phyloP scores from a whole-genome alignment of 1,140 invertebrate genomes.

The Mesaphorura yosii region DNA sequence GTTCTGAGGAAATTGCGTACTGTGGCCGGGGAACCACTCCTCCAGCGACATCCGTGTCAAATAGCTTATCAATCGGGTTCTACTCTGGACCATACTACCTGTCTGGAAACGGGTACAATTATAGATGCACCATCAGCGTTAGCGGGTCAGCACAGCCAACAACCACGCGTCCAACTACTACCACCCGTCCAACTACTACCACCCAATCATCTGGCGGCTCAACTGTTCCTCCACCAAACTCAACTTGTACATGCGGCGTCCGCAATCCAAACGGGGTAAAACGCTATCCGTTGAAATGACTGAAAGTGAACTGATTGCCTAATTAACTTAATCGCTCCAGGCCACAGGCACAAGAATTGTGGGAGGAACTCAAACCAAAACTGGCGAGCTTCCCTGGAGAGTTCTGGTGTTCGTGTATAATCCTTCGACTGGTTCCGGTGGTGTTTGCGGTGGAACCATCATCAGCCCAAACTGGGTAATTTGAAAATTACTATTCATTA shows the following conservation, averaged over 20 bases:
- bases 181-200: too few species aligned
- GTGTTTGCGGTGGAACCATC: constrained; percentile 44
- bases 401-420: neutral
- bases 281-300: neutral
- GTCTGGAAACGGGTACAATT: too few species aligned
- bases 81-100: too few species aligned
- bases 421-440: neutral
- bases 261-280: constrained; percentile 1
- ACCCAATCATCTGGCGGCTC: too few species aligned
- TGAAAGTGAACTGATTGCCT: neutral
- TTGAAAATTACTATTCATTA: too few species aligned
- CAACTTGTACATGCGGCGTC: neutral
- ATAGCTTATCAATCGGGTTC: neutral
- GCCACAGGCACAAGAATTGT: constrained; percentile 41
- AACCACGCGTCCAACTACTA: too few species aligned
- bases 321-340: neutral
- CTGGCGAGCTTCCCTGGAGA: constrained; percentile 44
- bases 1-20: neutral
- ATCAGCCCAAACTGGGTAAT: constrained; percentile 34
- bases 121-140: too few species aligned
- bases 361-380: constrained; percentile 46
- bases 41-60: neutral
- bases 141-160: too few species aligned
- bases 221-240: neutral
- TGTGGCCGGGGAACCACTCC: neutral